phyloP scores from a whole-genome alignment of 2,888 invertebrate genomes.

The Cerastis rubricosa region DNA sequence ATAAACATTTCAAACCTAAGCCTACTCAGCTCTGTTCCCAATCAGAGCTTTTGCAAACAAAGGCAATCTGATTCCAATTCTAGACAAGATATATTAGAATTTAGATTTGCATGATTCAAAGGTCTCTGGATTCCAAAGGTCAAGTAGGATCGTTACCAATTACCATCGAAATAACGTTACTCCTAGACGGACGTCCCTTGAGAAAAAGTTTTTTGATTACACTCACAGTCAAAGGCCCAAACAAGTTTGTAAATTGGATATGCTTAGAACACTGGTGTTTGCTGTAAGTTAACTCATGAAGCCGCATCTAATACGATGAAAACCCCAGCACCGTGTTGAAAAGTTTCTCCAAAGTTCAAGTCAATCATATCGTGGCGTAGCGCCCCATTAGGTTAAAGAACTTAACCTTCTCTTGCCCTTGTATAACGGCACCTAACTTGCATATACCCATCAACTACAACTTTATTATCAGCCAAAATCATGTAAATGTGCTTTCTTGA shows the following conservation, averaged over 20 bases:
- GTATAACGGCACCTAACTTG: slow-evolving; percentile 14
- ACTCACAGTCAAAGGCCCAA: neutral
- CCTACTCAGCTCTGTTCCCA: neutral
- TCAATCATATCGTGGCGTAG: neutral
- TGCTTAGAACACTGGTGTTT: slow-evolving; percentile 2
- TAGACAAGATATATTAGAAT: slow-evolving; percentile 22
- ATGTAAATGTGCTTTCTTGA: slow-evolving; percentile 37
- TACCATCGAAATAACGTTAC: slow-evolving; percentile 48
- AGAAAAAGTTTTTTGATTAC: slow-evolving; percentile 1
- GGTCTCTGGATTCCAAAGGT: slow-evolving; percentile 44
- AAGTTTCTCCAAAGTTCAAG: slow-evolving; percentile 8
- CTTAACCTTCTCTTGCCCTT: slow-evolving; percentile 34
- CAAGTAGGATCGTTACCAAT: slow-evolving; percentile 47
- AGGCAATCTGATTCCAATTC: slow-evolving; percentile 30
- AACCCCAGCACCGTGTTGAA: neutral
- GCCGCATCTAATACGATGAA: neutral
- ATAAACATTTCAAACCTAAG: slow-evolving; percentile 5
- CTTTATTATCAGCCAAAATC: slow-evolving; percentile 33
- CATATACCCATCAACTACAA: slow-evolving; percentile 32
- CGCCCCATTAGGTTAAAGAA: slow-evolving; percentile 11
- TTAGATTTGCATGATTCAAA: slow-evolving; percentile 35
- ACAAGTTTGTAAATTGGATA: slow-evolving; percentile 8
- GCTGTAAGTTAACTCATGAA: neutral
- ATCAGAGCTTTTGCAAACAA: slow-evolving; percentile 7
- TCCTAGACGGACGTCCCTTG: slow-evolving; percentile 22